Percentiles rank a stretch among this genome's conserved stretches.
Conservation (phyloP, 2,113 vertebrate genomes). For the Emydura subglobosa region DNA sequence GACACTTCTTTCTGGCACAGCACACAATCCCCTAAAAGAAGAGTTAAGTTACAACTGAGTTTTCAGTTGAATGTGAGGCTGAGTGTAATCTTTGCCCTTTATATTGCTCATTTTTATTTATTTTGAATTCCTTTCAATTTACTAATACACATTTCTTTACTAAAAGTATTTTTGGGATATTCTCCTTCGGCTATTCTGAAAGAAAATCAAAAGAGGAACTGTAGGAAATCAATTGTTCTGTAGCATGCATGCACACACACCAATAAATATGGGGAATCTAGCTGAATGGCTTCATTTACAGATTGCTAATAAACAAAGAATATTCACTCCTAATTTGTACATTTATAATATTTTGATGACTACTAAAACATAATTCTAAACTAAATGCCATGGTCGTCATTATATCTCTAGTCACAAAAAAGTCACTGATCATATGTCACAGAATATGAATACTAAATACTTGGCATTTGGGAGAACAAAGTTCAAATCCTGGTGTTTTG, state of each 20-base stretch:
- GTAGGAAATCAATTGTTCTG: background rate
- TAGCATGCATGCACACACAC: background rate
- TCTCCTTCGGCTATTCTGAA: background rate
- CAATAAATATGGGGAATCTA: background rate
- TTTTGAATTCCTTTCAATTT: background rate
- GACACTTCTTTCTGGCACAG: background rate
- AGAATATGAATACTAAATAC: background rate
- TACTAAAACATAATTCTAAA: background rate
- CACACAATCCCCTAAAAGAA: background rate
- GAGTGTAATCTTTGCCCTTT: background rate
- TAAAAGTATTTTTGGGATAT: background rate
- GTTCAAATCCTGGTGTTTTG: background rate
- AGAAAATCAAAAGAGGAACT: background rate
- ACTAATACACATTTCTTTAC: background rate
- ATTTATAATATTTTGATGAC: background rate
- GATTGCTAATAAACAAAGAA: background rate
- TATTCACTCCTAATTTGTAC: background rate
- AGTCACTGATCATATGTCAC: background rate
- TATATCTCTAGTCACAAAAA: background rate
- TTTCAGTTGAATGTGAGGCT: background rate
- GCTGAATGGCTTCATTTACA: background rate
- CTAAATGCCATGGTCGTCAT: background rate
- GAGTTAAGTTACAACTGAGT: background rate
- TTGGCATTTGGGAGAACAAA: background rate
- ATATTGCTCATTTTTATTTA: background rate